Evolutionary conservation across 1,140 invertebrate species (phyloP).

Genomic region (Hydropsyche tenuis): DNA sequence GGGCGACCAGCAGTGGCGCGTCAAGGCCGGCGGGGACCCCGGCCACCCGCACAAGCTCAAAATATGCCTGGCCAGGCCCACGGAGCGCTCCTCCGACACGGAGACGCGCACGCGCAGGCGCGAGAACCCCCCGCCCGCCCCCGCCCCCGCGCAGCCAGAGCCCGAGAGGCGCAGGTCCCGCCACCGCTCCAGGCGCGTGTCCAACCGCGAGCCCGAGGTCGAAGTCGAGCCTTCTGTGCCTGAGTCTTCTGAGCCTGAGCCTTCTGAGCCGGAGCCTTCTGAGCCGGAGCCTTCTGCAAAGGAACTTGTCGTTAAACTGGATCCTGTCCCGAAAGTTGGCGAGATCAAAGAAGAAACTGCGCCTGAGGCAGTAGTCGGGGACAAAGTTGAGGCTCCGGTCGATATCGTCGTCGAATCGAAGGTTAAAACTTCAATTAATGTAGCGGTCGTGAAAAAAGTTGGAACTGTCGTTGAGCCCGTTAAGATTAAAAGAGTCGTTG

Average conservation of each 20-base stretch:
- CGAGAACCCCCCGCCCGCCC: conserved; percentile 30
- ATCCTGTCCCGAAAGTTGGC: not conserved
- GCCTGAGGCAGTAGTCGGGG: not conserved
- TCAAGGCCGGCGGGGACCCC: conserved; percentile 43
- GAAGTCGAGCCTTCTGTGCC: not conserved
- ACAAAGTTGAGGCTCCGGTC: too few relatives aligned
- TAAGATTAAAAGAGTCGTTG: too few relatives aligned
- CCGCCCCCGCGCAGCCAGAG: not conserved
- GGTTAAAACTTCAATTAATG: too few relatives aligned
- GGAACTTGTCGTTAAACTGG: not conserved
- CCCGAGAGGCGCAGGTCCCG: conserved; percentile 35
- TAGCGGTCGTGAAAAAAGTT: not conserved
- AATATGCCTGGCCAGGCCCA: conserved; percentile 46
- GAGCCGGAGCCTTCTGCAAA: not conserved
- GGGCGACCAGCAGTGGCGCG: conserved; percentile 42
- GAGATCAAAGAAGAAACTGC: not conserved
- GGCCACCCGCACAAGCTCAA: conserved; percentile 48
- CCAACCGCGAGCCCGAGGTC: conserved; percentile 6
- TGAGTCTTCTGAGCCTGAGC: not conserved
- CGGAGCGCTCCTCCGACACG: conserved; percentile 35
- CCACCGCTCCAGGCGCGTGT: conserved; percentile 42
- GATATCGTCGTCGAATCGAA: too few relatives aligned
- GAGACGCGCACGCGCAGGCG: conserved; percentile 36
- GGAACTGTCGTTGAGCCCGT: not conserved
- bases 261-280: not conserved